phyloP scores from a whole-genome alignment of 2,888 invertebrate genomes.

The Chalcis sispes region DNA sequence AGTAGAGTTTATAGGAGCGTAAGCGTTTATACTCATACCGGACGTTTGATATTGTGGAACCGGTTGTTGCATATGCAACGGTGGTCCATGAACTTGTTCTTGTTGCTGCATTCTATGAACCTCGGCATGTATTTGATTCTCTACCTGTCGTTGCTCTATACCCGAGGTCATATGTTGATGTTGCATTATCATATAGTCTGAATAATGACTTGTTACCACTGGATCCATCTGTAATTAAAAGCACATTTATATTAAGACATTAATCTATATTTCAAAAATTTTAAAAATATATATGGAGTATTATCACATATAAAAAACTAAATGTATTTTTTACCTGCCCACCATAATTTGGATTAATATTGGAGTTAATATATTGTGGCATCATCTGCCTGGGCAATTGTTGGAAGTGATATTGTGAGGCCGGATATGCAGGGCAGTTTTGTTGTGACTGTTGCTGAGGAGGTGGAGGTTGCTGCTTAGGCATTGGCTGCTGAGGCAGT shows the following conservation, averaged over 20 bases:
- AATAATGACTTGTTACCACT: constrained; percentile 59
- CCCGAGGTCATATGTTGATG: constrained; percentile 48
- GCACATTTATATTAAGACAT: constrained; percentile 48
- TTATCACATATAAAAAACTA: background rate
- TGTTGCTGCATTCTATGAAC: constrained; percentile 61
- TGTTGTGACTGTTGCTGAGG: constrained; percentile 62
- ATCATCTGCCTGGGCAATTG: constrained; percentile 66
- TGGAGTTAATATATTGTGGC: constrained; percentile 67
- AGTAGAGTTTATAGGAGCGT: constrained; percentile 12
- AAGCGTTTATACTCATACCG: constrained; percentile 12
- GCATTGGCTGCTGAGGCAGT: constrained; percentile 60
- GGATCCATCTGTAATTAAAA: constrained; percentile 59
- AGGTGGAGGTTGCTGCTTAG: constrained; percentile 30
- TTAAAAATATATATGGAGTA: background rate
- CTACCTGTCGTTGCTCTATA: constrained; percentile 59
- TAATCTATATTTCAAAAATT: background rate
- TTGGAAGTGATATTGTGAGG: constrained; percentile 66
- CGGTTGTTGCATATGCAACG: constrained; percentile 53
- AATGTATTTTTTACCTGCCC: constrained; percentile 39
- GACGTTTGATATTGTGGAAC: constrained; percentile 60
- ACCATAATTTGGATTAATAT: constrained; percentile 62
- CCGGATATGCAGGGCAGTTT: constrained; percentile 66
- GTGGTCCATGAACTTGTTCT: constrained; percentile 52
- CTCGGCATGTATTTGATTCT: constrained; percentile 64
- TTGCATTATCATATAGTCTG: constrained; percentile 58